Base-by-base conservation (phyloP, 2,113 vertebrate species). In the Patagioenas fasciata region DNA sequence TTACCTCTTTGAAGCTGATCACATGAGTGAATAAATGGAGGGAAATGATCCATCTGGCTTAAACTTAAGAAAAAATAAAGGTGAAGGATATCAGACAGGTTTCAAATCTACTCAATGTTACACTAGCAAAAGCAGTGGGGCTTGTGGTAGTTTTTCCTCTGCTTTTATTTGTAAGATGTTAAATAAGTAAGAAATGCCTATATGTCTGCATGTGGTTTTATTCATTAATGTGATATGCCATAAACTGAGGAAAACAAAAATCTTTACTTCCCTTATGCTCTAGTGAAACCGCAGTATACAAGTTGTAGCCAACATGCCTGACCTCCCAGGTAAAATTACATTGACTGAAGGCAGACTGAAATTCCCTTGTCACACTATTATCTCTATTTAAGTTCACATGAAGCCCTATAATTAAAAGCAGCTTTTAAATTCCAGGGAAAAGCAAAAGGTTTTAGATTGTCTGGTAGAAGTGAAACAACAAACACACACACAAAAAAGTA, bases 321-420 rank as follows among this genome's bases (percentile, higher is more conserved):
- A 80, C 32, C 56, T 92, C 57, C 34, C 50, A 90, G 88, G 60
- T 87, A 84, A 89, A 94, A 80, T 60, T 61, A 58, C 31, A 44
- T 15, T 74, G 53, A 56, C 38, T 56, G 40, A 91, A 88, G n/a
- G 38, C 58, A 73, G 64, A 29, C 23, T 72, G 54, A 73, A 93
- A 64, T 84, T 81, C 77, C 69, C 26, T 64, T 60, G 48, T 67
- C 15, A 42, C 34, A 19, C 48, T 71, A 60, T 80, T 89, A 57
- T 71, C 60, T 75, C 23, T 79, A 66, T 54, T 75, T 92, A 50
- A 91, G 54, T 89, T 79, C 42, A 24, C 47, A 36, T 8, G 47
- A 89, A 92, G 36, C 21, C 24, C 17, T 66, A 51, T 88, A 94
- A 96, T 88, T 80, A 92, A 89, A 72, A 91, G 28, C 16, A 70